A percentile compares a stretch with the other conserved stretches of the same genome.
Conservation (phyloP, 2,888 invertebrate species). For the Drosophila aldrichi region DNA sequence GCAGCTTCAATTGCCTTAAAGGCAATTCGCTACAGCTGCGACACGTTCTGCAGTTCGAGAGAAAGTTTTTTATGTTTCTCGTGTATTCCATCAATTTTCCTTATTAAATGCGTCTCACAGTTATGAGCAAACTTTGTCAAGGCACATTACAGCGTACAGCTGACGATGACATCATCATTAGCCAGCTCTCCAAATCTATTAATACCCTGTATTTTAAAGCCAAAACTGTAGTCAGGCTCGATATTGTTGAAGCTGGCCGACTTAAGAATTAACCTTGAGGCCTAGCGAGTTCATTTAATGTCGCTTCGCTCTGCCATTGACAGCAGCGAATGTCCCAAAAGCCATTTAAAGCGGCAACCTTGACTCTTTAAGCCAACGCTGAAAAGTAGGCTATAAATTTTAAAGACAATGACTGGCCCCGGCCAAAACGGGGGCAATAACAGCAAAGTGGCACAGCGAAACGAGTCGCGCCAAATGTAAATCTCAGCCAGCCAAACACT, state of each 20-base stretch:
- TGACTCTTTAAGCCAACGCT: constrained; percentile 8
- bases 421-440: constrained; percentile 1
- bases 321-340: constrained; percentile 16
- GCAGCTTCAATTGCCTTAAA: constrained; percentile 13
- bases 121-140: constrained; percentile 65
- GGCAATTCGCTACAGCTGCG: constrained; percentile 42
- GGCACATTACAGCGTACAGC: constrained; percentile 51
- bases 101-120: constrained; percentile 60
- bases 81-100: constrained; percentile 49
- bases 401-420: constrained; percentile 25
- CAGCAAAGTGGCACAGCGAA: constrained; percentile 14
- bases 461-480: constrained; percentile 22
- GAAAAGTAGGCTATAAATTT: constrained; percentile 39
- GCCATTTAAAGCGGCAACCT: constrained; percentile 12
- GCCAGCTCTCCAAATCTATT: background rate
- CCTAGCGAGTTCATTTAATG: no score
- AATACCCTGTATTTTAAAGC: background rate
- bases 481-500: constrained; percentile 20
- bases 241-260: no score
- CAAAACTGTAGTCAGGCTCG: background rate
- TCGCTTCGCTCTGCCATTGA: background rate
- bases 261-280: no score
- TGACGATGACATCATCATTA: constrained; percentile 63
- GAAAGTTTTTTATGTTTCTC: constrained; percentile 29
- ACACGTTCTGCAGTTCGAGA: background rate